A percentile compares a stretch with the other conserved stretches of the same genome.
Evolutionary conservation across 2,113 vertebrate genomes (phyloP).

Genomic region (Merops nubicus): DNA sequence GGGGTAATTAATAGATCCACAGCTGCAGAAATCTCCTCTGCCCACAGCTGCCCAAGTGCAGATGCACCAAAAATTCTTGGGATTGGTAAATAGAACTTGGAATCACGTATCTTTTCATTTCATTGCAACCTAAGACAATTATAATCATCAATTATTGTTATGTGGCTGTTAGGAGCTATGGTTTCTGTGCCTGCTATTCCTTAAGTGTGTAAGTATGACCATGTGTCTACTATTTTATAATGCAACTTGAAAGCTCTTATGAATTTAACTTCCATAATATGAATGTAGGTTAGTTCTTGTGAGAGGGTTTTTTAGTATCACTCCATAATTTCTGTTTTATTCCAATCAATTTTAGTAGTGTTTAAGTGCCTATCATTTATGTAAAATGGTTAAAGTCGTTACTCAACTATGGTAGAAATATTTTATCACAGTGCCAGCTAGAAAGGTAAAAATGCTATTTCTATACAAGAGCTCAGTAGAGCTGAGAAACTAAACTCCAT

Average conservation of each 20-base stretch:
- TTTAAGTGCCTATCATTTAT: neutral
- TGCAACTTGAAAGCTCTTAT: neutral
- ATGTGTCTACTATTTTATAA: neutral
- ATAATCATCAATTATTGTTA: neutral
- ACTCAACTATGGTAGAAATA: neutral
- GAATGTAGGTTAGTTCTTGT: neutral
- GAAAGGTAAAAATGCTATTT: neutral
- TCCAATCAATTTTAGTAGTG: neutral
- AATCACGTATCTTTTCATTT: neutral
- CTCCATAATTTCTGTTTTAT: neutral
- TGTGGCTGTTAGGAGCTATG: rapidly evolving
- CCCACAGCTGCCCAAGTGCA: neutral
- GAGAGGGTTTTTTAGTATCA: neutral
- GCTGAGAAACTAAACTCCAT: neutral
- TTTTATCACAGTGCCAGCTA: neutral
- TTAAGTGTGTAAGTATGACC: neutral
- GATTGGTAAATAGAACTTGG: neutral
- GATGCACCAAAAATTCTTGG: neutral
- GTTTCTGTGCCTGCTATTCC: neutral
- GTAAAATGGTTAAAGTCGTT: neutral
- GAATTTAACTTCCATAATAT: neutral
- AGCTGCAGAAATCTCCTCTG: neutral
- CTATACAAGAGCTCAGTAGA: neutral
- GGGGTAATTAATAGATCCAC: neutral
- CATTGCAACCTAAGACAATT: neutral